phyloP scores from a whole-genome alignment of 2,113 vertebrate genomes.

The Brachypteracias leptosomus region DNA sequence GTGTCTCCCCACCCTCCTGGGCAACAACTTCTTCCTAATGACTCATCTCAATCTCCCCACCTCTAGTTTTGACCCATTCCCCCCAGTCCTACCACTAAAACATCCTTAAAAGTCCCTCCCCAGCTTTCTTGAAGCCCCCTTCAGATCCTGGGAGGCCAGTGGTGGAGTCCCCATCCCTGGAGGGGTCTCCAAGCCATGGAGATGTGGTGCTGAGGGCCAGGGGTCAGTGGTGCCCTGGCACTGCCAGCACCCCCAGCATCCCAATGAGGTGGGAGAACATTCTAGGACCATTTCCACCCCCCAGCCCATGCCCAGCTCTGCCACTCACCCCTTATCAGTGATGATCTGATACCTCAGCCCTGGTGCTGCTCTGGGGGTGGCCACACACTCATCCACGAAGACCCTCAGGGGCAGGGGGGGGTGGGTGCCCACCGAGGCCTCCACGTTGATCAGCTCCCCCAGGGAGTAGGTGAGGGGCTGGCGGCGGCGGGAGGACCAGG shows the following conservation, averaged over 20 bases:
- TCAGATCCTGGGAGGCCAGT: too few species aligned
- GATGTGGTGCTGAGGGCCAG: too few species aligned
- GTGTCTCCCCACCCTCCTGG: too few species aligned
- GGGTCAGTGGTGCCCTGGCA: too few species aligned
- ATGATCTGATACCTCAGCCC: background rate
- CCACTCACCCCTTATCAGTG: background rate
- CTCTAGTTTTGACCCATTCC: too few species aligned
- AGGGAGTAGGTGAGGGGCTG: background rate
- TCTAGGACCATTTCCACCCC: fast-evolving
- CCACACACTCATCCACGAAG: background rate
- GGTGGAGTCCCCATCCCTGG: too few species aligned
- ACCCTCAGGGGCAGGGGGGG: background rate
- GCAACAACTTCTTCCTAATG: too few species aligned
- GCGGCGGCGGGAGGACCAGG: background rate
- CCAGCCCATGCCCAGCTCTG: fast-evolving
- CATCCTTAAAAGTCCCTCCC: too few species aligned
- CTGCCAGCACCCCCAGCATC: background rate
- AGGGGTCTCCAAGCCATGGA: too few species aligned
- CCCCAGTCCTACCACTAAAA: too few species aligned
- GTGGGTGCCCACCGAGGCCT: background rate
- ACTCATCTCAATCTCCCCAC: too few species aligned
- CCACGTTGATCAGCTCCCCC: background rate
- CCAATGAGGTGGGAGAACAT: fast-evolving
- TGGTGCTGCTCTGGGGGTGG: fast-evolving
- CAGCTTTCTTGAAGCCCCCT: too few species aligned